Evolutionary conservation across 2,113 vertebrate genomes (phyloP).

Genomic region (Murina feae): DNA sequence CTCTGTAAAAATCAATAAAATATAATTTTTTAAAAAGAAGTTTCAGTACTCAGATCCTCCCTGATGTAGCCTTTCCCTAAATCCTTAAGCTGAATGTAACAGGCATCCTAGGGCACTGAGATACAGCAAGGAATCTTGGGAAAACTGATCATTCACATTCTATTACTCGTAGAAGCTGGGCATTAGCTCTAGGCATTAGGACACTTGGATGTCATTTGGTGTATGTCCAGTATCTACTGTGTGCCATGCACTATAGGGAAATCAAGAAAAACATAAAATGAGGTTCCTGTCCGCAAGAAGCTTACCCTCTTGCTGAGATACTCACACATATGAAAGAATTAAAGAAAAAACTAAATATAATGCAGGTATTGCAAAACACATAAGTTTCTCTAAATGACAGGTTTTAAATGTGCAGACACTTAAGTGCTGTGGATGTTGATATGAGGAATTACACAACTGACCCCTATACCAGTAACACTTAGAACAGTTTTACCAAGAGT

Average conservation of each 20-base stretch:
- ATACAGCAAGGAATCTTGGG: not conserved
- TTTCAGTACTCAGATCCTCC: not conserved
- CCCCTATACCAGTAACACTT: not conserved
- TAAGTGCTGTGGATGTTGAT: not conserved
- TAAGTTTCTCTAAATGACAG: not conserved
- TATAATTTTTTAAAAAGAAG: too few species aligned
- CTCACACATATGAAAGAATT: not conserved
- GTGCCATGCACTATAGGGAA: not conserved
- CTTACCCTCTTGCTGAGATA: conserved; percentile 1
- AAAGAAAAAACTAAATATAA: conserved; percentile 7
- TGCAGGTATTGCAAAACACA: not conserved
- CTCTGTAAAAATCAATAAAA: too few species aligned
- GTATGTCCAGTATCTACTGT: not conserved
- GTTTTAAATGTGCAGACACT: not conserved
- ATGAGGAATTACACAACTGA: not conserved
- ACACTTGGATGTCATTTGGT: not conserved
- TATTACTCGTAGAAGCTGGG: not conserved
- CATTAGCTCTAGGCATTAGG: not conserved
- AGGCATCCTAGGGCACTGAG: not conserved
- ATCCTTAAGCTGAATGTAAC: not conserved
- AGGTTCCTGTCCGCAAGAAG: not conserved
- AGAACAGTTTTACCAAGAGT: not conserved
- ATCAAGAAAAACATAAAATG: not conserved
- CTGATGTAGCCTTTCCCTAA: not conserved
- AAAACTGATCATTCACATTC: not conserved